A percentile compares a stretch with the other conserved stretches of the same genome.
phyloP scores from a whole-genome alignment of 2,797 vertebrate genomes.

The Hoplostethus atlanticus region DNA sequence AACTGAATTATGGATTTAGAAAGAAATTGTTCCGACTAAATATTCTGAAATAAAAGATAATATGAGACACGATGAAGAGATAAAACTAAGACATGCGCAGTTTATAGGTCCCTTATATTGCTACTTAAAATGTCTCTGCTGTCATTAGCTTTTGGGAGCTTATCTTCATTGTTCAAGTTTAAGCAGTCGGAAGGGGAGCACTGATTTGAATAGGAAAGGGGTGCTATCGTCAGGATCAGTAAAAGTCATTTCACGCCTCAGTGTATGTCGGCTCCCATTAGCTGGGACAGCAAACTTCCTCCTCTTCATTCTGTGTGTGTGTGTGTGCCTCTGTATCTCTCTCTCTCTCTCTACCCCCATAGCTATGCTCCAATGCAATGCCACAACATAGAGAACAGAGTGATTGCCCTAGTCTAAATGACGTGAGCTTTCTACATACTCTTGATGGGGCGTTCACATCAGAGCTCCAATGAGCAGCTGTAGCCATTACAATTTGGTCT shows the following conservation, averaged over 20 bases:
- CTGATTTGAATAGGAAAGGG: conserved; percentile 74
- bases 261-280: conserved; percentile 78
- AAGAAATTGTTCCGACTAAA: background rate
- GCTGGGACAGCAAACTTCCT: conserved; percentile 68
- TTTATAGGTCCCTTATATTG: conserved; percentile 27
- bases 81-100: conserved; percentile 33
- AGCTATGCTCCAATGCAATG: conserved; percentile 38
- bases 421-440: conserved; percentile 39
- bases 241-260: conserved; percentile 81
- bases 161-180: conserved; percentile 65
- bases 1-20: conserved; percentile 35
- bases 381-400: conserved; percentile 40
- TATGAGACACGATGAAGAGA: conserved; percentile 35
- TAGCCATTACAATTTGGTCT: conserved; percentile 49
- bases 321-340: conserved; percentile 27
- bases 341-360: conserved; percentile 22
- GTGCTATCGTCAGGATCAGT: conserved; percentile 73
- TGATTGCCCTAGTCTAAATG: conserved; percentile 56
- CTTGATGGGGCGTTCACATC: conserved; percentile 46
- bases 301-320: conserved; percentile 50
- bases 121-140: conserved; percentile 38
- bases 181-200: conserved; percentile 41
- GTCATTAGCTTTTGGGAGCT: conserved; percentile 63
- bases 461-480: conserved; percentile 44
- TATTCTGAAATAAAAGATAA: conserved; percentile 30